Evolutionary conservation across 2,888 invertebrate species (phyloP), one percentile per base, ranked within the genome.

Genomic region (Sminthurides aquaticus): DNA sequence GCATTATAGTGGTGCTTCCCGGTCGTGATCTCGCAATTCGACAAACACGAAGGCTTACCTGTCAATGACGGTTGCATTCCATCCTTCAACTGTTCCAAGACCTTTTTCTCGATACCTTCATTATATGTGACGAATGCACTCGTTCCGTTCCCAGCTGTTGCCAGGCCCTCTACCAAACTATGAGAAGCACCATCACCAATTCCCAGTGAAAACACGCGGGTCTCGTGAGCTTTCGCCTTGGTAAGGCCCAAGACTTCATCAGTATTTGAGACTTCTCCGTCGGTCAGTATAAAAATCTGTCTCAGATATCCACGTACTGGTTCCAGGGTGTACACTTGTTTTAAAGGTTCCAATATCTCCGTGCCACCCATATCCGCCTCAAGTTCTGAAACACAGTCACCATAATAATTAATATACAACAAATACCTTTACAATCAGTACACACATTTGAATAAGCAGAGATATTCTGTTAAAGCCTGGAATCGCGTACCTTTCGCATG

Each of bases 251-350:
- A 64, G 1, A 79, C 75, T 55, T 74, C 70, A 5, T 75, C 67
- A 2, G 75, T 75, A 60, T 78, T 77, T n/a, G 65, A 62, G 3
- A 77, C 77, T 52, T 75, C 75, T 18, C 79, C 79, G 71, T 79
- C 79, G 5, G 78, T 78, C 11, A 79, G 70, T n/a, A 78, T 61
- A 63, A 78, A 76, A 18, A 78, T 71, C 73, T 77, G 75, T 25
- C 76, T 57, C 5, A 70, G 43, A 54, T 73, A 75, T 1, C 69
- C 75, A 8, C 68, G 67, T 49, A 71, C 67, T 5, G 57, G 29
- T 2, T 70, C 67, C 49, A 64, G 64, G 2, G 25, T 58, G 60
- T 74, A 76, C 24, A 77, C 71, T 22, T 64, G 28, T 55, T 74
- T 58, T 49, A 78, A 61, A 1, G 77, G 76, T 20, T 64, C 57